Percentiles rank a stretch among this genome's conserved stretches.
These are phyloP conservation scores for Prorops nasuta DNA, from an alignment of 1,140 invertebrate species.

Conservation along the genomic window DNA sequence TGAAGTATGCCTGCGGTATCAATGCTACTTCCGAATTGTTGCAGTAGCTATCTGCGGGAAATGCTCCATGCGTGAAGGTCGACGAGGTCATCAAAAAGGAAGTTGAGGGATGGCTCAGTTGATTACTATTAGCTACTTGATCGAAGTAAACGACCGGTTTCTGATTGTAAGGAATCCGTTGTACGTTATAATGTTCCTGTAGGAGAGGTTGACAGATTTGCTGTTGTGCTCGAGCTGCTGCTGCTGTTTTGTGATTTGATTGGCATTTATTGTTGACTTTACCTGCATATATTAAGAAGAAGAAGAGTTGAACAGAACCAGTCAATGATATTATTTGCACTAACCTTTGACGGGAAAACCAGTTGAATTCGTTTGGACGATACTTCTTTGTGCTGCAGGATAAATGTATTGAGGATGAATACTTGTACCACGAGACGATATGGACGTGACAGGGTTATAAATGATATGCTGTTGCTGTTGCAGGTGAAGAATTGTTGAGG, in stretches of 20 bases:
- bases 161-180: slow-evolving; percentile 31
- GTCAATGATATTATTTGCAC: slow-evolving; percentile 2
- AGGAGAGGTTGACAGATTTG: slow-evolving; percentile 21
- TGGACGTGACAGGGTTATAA: slow-evolving; percentile 38
- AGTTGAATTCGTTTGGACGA: slow-evolving; percentile 19
- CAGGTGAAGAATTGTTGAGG: slow-evolving; percentile 19
- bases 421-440: slow-evolving; percentile 32
- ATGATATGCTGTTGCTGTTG: slow-evolving; percentile 35
- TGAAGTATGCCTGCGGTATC: slow-evolving; percentile 38
- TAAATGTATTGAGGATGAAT: slow-evolving; percentile 39
- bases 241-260: slow-evolving; percentile 37
- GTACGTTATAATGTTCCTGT: slow-evolving; percentile 25
- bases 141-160: slow-evolving; percentile 38
- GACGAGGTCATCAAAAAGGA: slow-evolving; percentile 36
- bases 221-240: slow-evolving; percentile 27
- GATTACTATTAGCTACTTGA: slow-evolving; percentile 23
- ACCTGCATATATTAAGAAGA: not conserved
- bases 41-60: slow-evolving; percentile 31
- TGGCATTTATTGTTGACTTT: slow-evolving; percentile 26
- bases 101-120: slow-evolving; percentile 20
- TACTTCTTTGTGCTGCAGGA: slow-evolving; percentile 27
- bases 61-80: slow-evolving; percentile 27
- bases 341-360: slow-evolving; percentile 17
- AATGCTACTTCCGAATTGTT: slow-evolving; percentile 28
- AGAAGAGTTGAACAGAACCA: not conserved